These are phyloP conservation scores for Amblyraja radiata DNA, from an alignment of 2,797 vertebrate species.

Conservation along the genomic window DNA sequence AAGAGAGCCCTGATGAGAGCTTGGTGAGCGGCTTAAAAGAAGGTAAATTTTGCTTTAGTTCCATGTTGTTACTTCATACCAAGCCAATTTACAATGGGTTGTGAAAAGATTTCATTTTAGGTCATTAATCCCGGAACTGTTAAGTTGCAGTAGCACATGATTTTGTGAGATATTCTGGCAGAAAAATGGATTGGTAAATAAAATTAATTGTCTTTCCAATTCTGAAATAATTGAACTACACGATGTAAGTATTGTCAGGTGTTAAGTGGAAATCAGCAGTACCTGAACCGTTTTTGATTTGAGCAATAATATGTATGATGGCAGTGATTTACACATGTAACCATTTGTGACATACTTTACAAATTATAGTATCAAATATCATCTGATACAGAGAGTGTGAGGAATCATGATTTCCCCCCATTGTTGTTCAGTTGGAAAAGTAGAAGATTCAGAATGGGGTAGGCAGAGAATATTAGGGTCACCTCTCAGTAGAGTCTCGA, in stretches of 20 bases:
- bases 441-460: no score
- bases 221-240: neutral
- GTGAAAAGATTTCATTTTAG: neutral
- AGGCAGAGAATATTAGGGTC: no score
- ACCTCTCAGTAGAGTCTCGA: no score
- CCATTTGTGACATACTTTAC: neutral
- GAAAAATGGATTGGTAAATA: neutral
- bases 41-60: conserved; percentile 56
- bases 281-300: neutral
- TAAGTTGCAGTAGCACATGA: neutral
- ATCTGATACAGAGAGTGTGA: no score
- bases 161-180: neutral
- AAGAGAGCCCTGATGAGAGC: conserved; percentile 60
- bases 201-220: neutral
- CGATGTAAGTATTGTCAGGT: neutral
- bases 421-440: no score
- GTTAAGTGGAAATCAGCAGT: neutral
- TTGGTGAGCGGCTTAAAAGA: conserved; percentile 60
- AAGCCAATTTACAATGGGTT: neutral
- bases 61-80: neutral
- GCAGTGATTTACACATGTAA: neutral
- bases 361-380: neutral
- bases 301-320: neutral
- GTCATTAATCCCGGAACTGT: neutral
- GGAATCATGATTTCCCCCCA: no score